Base-by-base conservation (phyloP, 2,113 vertebrate species). In the Vulpes lagopus region DNA sequence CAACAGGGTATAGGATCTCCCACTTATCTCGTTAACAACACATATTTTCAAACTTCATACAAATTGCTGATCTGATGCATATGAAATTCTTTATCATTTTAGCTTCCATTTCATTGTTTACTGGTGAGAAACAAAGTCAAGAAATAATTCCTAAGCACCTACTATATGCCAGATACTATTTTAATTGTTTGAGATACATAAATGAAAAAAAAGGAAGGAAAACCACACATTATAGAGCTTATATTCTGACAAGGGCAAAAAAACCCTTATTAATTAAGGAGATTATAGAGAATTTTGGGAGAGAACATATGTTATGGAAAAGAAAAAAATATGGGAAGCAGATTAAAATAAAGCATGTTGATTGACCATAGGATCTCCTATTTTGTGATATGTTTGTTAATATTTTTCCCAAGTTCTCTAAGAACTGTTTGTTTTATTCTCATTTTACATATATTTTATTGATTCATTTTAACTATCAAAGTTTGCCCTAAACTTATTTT, bases 11-110 rank as follows among this genome's bases (percentile, higher is more conserved):
- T 38, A 38, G 38, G 38, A 38, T 38, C 38, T 38, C 38, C 38
- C 38, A 38, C 38, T 38, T 38, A 90, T 69, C 32, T 89, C 27
- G 12, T 60, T 78, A 43, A 86, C 30, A 69, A 83, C 10, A 55
- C 10, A 88, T 35, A 74, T 49, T 89, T 80, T 95, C 64, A 57
- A 95, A 91, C 55, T 65, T 65, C 53, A 59, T 94, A 55, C 10
- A n/a, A 71, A 32, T 53, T 79, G 62, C 51, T 91, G 30, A 83
- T n/a, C 3, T 71, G 14, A 83, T 83, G 8, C 20, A 93, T 62
- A n/a, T 65, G 23, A 95, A 94, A 81, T 43, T n/a, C 1, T 59
- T 74, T 51, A 9, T 57, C 23, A 94, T 43, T 89, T 81, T 38
- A 73, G 89, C 85, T 80, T 65, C 25, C 15, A 89, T 87, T 88